These are phyloP conservation scores for Sceloporus undulatus DNA, from an alignment of 2,113 vertebrate species.

Conservation along the genomic window DNA sequence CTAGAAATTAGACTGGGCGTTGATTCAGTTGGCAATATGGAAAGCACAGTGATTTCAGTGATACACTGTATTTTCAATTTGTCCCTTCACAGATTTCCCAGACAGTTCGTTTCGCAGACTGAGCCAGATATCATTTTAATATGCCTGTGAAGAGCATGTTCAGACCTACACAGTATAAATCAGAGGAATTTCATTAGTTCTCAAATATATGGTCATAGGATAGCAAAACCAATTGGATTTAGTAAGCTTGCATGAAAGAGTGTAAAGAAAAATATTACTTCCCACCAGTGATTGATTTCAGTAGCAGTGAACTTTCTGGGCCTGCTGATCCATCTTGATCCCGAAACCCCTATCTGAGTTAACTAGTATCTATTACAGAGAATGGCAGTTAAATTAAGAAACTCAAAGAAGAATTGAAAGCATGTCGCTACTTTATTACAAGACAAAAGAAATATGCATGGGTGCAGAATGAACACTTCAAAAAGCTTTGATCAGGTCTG, in stretches of 20 bases:
- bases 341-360: neutral
- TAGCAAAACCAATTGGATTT: conserved; percentile 4
- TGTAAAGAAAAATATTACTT: conserved; percentile 5
- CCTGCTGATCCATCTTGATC: conserved; percentile 8
- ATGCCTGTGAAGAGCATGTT: conserved; percentile 5
- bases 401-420: neutral
- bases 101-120: neutral
- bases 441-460: neutral
- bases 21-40: neutral
- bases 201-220: neutral
- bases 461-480: neutral
- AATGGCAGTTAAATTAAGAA: conserved; percentile 8
- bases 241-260: neutral
- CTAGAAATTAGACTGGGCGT: neutral
- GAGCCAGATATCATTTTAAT: conserved; percentile 31
- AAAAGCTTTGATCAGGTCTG: neutral
- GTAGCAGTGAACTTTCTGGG: conserved; percentile 8
- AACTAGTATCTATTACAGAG: conserved; percentile 6
- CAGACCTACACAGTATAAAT: conserved; percentile 18
- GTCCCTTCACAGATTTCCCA: neutral
- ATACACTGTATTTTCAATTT: neutral
- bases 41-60: neutral
- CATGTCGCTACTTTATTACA: neutral
- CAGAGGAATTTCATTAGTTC: conserved; percentile 15
- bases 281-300: conserved; percentile 1